Conservation (phyloP, 2,113 vertebrate genomes). For the Scalopus aquaticus region DNA sequence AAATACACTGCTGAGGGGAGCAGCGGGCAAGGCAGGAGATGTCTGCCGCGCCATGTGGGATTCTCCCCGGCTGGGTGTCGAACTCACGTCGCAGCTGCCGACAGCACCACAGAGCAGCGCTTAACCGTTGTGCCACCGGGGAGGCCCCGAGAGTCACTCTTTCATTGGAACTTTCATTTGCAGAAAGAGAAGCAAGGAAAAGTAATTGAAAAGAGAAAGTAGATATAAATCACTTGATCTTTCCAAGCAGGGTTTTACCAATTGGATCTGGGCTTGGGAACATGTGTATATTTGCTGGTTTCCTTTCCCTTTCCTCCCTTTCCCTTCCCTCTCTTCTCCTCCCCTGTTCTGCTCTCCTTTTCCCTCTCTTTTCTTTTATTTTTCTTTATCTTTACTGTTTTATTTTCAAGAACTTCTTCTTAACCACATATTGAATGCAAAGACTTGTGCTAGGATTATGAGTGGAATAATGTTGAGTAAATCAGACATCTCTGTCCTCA, state of each 20-base stretch:
- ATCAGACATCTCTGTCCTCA: neutral
- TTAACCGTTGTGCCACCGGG: too few species aligned
- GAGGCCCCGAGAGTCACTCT: too few species aligned
- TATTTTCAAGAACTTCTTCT: neutral
- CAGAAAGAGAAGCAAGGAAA: neutral
- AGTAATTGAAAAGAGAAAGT: neutral
- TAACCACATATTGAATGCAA: neutral
- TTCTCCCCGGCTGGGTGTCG: too few species aligned
- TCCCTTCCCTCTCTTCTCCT: too few species aligned
- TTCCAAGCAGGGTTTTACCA: conserved; percentile 32
- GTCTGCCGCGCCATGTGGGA: too few species aligned
- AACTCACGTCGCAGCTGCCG: too few species aligned
- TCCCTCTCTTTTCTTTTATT: neutral
- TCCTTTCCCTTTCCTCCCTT: neutral
- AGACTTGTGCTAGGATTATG: neutral
- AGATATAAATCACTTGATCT: neutral
- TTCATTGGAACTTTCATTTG: neutral
- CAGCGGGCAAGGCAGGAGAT: too few species aligned
- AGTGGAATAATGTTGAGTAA: neutral
- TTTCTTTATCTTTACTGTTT: too few species aligned
- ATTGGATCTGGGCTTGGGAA: neutral
- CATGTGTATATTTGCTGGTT: neutral
- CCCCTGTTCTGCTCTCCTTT: neutral
- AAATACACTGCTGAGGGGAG: too few species aligned
- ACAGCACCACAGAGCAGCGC: too few species aligned